Evolutionary conservation across 2,797 vertebrate genomes (phyloP).

Genomic region (Thalassophryne amazonica): DNA sequence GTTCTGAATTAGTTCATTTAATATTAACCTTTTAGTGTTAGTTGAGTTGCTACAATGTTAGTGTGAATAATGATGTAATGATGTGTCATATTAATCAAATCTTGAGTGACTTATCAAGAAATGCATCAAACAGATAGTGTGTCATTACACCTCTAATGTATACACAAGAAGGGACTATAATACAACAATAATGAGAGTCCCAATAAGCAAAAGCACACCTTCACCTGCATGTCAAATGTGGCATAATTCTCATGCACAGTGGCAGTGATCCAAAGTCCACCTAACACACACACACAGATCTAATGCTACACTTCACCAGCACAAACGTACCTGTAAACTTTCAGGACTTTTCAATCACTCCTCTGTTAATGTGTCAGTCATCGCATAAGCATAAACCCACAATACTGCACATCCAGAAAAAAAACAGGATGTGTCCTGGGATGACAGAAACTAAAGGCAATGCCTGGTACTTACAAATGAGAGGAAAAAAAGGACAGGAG

Average conservation of each 20-base stretch:
- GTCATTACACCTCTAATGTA: no score
- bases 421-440: not conserved
- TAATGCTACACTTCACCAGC: not conserved
- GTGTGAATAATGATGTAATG: no score
- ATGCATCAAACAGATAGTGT: no score
- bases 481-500: constrained; percentile 18
- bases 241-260: not conserved
- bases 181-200: not conserved
- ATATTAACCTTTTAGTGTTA: no score
- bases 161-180: no score
- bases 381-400: constrained; percentile 1
- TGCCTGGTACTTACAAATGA: constrained; percentile 11
- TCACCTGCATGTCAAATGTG: constrained; percentile 5
- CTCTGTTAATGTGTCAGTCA: constrained; percentile 18
- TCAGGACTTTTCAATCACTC: constrained; percentile 24
- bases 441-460: constrained; percentile 5
- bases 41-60: no score
- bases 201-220: not conserved
- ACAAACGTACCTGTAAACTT: constrained; percentile 44
- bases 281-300: constrained; percentile 15
- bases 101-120: no score
- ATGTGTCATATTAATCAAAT: no score
- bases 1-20: no score
- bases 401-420: not conserved
- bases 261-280: constrained; percentile 34